phyloP scores from a whole-genome alignment of 1,140 invertebrate species.

The Plodia interpunctella region DNA sequence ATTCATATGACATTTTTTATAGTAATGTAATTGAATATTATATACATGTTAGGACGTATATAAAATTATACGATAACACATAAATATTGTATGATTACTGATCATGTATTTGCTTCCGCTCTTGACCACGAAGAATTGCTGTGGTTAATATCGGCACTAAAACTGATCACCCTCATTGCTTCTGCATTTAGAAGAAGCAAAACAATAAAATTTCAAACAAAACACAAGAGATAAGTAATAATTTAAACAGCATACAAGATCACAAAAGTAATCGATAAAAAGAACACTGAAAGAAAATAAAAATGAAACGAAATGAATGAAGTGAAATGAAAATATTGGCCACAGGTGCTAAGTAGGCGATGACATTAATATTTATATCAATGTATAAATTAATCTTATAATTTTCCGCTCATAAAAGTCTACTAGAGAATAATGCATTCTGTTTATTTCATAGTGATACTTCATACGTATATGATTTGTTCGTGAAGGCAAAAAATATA shows the following conservation, averaged over 20 bases:
- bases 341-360: background rate
- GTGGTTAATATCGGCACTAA: conserved; percentile 37
- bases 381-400: too few species aligned
- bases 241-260: background rate
- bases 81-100: too few species aligned
- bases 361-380: conserved; percentile 19
- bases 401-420: too few species aligned
- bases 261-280: conserved; percentile 14
- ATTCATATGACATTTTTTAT: background rate
- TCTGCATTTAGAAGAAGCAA: conserved; percentile 66
- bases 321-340: conserved; percentile 15
- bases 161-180: conserved; percentile 51
- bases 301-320: conserved; percentile 21
- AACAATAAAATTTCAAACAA: conserved; percentile 23
- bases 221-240: conserved; percentile 14
- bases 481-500: too few species aligned
- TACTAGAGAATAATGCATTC: too few species aligned
- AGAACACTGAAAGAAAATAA: conserved; percentile 24
- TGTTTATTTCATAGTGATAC: too few species aligned
- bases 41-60: too few species aligned
- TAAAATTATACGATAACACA: too few species aligned
- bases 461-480: too few species aligned
- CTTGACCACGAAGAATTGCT: conserved; percentile 58
- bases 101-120: conserved; percentile 25
- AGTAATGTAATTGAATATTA: too few species aligned